These are phyloP conservation scores for Chrysomela aeneicollis DNA, from an alignment of 2,888 invertebrate species.

Conservation along the genomic window DNA sequence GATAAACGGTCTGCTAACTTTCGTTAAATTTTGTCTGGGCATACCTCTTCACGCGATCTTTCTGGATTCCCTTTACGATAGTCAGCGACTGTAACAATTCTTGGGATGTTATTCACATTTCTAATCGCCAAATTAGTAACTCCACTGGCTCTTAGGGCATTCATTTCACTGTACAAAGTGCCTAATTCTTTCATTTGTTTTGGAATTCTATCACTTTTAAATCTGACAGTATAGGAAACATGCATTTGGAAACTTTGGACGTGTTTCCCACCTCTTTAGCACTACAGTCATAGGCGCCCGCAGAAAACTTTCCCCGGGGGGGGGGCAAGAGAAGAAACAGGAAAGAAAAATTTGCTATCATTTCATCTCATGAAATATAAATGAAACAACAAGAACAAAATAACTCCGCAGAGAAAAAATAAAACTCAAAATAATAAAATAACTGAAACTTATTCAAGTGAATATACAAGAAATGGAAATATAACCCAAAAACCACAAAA, in stretches of 20 bases:
- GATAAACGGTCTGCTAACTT: neutral
- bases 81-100: slow-evolving; percentile 3
- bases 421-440: too few species aligned
- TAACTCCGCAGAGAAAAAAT: too few species aligned
- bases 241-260: slow-evolving; percentile 3
- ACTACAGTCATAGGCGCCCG: neutral
- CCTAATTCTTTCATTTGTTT: slow-evolving; percentile 5
- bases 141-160: slow-evolving; percentile 3
- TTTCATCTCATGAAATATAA: too few species aligned
- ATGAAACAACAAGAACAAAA: too few species aligned
- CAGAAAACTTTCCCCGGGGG: too few species aligned
- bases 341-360: too few species aligned
- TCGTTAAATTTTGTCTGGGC: slow-evolving; percentile 1
- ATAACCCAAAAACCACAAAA: too few species aligned
- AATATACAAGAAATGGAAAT: too few species aligned
- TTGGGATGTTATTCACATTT: slow-evolving; percentile 12
- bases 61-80: slow-evolving; percentile 6
- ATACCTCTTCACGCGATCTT: neutral
- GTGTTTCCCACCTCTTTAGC: slow-evolving; percentile 4
- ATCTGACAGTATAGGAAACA: slow-evolving; percentile 4
- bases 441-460: too few species aligned
- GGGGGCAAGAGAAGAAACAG: too few species aligned
- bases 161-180: neutral
- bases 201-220: neutral
- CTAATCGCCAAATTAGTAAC: slow-evolving; percentile 2